Evolutionary conservation across 2,113 vertebrate species (phyloP).

Genomic region (Muntiacus muntjak): DNA sequence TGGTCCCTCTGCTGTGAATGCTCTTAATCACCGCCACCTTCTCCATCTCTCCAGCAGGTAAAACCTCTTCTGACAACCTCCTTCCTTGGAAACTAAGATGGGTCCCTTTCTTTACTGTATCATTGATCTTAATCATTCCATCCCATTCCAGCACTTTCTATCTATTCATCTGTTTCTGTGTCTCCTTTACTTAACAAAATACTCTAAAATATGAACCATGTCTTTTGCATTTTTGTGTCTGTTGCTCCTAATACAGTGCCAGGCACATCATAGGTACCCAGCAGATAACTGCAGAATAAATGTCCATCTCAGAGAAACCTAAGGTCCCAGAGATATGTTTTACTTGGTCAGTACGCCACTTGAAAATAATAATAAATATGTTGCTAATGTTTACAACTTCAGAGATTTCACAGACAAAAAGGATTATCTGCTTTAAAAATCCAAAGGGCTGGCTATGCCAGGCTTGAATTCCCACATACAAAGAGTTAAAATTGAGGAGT

Average conservation of each 20-base stretch:
- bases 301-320: background rate
- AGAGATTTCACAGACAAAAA: background rate
- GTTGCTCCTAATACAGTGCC: background rate
- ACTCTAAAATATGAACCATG: background rate
- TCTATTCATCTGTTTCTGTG: background rate
- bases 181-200: background rate
- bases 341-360: background rate
- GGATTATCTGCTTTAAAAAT: background rate
- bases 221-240: background rate
- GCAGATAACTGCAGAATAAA: background rate
- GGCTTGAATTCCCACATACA: background rate
- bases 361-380: background rate
- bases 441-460: background rate
- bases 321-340: background rate
- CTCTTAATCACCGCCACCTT: background rate
- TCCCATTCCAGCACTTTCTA: no score
- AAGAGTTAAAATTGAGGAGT: background rate
- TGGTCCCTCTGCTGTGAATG: background rate
- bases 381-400: background rate
- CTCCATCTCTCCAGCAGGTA: fast-evolving
- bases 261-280: background rate
- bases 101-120: background rate
- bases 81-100: background rate
- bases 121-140: fast-evolving
- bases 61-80: background rate